Evolutionary conservation across 2,797 vertebrate species (phyloP).

Genomic region (Oceanodroma leucorhoa): DNA sequence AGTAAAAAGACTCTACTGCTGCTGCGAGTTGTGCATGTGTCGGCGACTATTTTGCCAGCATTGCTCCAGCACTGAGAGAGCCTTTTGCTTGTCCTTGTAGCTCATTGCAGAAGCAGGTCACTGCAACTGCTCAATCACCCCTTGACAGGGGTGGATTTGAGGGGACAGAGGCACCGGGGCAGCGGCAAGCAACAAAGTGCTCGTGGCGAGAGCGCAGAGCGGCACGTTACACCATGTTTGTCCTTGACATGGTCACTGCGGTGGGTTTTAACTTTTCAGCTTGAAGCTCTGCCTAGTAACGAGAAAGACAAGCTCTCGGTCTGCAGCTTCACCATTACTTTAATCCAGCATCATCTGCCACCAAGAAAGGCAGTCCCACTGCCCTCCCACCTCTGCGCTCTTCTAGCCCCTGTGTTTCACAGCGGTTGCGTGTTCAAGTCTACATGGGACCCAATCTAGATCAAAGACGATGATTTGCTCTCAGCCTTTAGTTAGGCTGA

Average conservation of each 20-base stretch:
- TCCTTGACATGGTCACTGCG: rapidly evolving
- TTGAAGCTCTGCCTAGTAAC: not conserved
- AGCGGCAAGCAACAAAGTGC: not conserved
- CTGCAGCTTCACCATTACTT: not conserved
- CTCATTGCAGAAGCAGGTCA: not conserved
- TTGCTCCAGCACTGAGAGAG: not conserved
- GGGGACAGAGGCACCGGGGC: not conserved
- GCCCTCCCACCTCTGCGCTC: not conserved
- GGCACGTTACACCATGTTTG: rapidly evolving
- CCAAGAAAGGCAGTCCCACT: not conserved
- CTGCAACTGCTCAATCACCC: not conserved
- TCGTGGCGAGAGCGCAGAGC: rapidly evolving
- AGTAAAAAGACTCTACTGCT: not conserved
- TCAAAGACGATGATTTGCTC: not conserved
- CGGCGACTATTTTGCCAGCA: not conserved
- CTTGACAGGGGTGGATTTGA: not conserved
- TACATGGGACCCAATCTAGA: rapidly evolving
- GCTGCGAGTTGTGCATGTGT: not conserved
- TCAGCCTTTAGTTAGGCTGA: not conserved
- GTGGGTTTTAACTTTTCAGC: not conserved
- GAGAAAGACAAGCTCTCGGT: not conserved
- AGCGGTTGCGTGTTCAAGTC: rapidly evolving
- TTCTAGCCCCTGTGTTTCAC: not conserved
- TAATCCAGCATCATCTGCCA: not conserved
- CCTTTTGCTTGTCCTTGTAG: not conserved